Base-by-base conservation (phyloP, 2,113 vertebrate species). In the Semicossyphus pulcher region DNA sequence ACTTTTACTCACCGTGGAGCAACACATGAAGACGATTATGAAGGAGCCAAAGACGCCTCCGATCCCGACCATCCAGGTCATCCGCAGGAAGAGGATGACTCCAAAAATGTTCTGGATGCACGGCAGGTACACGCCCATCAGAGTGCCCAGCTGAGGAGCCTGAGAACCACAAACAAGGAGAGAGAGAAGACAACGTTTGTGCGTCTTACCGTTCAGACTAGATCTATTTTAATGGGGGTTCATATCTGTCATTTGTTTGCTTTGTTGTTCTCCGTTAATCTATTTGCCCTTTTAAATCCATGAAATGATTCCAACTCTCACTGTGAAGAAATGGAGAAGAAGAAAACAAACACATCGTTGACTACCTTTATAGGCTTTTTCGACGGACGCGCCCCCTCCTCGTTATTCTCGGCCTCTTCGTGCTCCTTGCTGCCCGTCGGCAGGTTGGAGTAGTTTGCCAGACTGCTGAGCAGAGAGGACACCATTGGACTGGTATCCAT, bases 401-500 rank as follows among this genome's bases (percentile, higher is more conserved):
- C 98, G 2, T 95, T 97, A 81, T 99, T 99, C 86, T 99, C 98
- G 0, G 96, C 97, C 89, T 99, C 98, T 78, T 99, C 97, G 0
- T 99, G 98, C 84, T 99, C 98, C 58, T 95, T 95, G 81, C 97
- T 98, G 62, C 97, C 98, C 52, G 98, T 98, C 0, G 97, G 95
- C 87, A 99, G 88, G 94, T 99, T 99, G 82, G 97, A 98, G 87
- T 99, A 99, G 90, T 99, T 98, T 83, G 97, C 98, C 84, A 99
- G 92, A 67, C 95, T 97, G n/a, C 97, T 97, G 87, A 99, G 96
- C 88, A 99, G 84, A 59, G 97, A 98, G 0, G 97, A 97, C n/a
- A 99, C 98, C 97, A 99, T 99, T 9, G 98, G 98, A 76, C 95
- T 98, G 37, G 97, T 99, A 86, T 99, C 97, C 96, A 99, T 99